Percentiles rank a stretch among this genome's conserved stretches.
Evolutionary conservation across 2,797 vertebrate species (phyloP).

Genomic region (Aeoliscus strigatus): DNA sequence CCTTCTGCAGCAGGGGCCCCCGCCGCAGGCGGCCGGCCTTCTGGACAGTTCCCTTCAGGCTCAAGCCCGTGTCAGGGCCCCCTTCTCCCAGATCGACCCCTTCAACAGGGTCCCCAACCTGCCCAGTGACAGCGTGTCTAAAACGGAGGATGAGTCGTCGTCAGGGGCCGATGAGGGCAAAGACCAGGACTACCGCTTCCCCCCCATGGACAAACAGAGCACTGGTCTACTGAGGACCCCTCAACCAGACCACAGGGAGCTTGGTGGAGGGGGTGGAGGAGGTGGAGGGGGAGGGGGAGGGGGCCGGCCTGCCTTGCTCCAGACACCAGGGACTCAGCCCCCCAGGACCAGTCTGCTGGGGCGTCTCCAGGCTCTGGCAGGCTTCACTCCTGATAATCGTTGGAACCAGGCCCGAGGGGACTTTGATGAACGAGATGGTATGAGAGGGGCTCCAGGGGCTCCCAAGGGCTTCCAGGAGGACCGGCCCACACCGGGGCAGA

Average conservation of each 20-base stretch:
- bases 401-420: slow-evolving; percentile 93
- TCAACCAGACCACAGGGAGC: slow-evolving; percentile 85
- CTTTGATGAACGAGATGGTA: slow-evolving; percentile 91
- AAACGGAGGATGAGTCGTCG: slow-evolving; percentile 80
- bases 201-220: slow-evolving; percentile 82
- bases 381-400: slow-evolving; percentile 89
- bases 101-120: slow-evolving; percentile 81
- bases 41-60: slow-evolving; percentile 85
- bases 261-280: slow-evolving; percentile 76
- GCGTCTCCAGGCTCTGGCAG: slow-evolving; percentile 79
- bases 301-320: slow-evolving; percentile 65
- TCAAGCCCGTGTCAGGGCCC: slow-evolving; percentile 79
- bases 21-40: slow-evolving; percentile 72
- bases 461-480: slow-evolving; percentile 90
- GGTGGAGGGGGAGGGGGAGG: slow-evolving; percentile 70
- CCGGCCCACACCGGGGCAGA: slow-evolving; percentile 78
- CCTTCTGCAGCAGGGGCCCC: slow-evolving; percentile 85
- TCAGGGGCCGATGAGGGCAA: slow-evolving; percentile 86
- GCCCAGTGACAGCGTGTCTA: slow-evolving; percentile 75
- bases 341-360: slow-evolving; percentile 66
- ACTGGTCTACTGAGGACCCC: slow-evolving; percentile 85
- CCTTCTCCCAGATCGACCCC: slow-evolving; percentile 87
- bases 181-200: slow-evolving; percentile 98
- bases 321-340: slow-evolving; percentile 63
- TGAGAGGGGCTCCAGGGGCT: slow-evolving; percentile 67